These are phyloP conservation scores for Drosophila seclusa DNA, from an alignment of 2,888 invertebrate genomes.

Conservation along the genomic window DNA sequence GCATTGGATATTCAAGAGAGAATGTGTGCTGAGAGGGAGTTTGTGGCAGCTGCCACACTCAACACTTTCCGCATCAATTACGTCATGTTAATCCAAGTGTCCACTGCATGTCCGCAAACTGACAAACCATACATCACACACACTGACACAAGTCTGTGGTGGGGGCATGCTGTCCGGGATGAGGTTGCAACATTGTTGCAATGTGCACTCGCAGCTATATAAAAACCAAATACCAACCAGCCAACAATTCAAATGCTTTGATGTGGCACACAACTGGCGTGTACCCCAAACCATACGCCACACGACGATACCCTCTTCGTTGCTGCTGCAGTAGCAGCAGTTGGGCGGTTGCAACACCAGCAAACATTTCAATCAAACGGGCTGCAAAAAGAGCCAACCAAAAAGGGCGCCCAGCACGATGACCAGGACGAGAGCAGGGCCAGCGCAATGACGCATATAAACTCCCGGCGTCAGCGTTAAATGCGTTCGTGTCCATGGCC, in stretches of 20 bases:
- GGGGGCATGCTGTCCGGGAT: background rate
- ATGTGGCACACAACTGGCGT: constrained; percentile 50
- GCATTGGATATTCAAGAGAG: background rate
- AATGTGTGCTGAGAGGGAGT: background rate
- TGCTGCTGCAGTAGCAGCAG: background rate
- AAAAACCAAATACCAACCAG: constrained; percentile 62
- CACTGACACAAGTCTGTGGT: constrained; percentile 38
- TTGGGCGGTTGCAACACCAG: constrained; percentile 62
- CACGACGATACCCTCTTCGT: background rate
- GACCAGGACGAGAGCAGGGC: constrained; percentile 7
- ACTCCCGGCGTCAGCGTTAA: constrained; percentile 74
- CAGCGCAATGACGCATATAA: constrained; percentile 74
- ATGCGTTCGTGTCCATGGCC: constrained; percentile 72
- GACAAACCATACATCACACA: constrained; percentile 84
- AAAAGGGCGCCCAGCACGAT: constrained; percentile 43
- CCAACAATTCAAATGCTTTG: constrained; percentile 75
- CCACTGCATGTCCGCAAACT: constrained; percentile 84
- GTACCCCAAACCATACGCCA: background rate
- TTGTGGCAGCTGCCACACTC: constrained; percentile 76
- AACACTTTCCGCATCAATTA: constrained; percentile 82
- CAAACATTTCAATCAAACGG: constrained; percentile 77
- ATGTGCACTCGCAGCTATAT: constrained; percentile 44
- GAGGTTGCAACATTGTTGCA: constrained; percentile 67
- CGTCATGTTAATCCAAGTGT: constrained; percentile 82
- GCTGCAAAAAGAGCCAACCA: constrained; percentile 50